Base-by-base conservation (phyloP, 2,113 vertebrate genomes). In the Percopsis transmontana region DNA sequence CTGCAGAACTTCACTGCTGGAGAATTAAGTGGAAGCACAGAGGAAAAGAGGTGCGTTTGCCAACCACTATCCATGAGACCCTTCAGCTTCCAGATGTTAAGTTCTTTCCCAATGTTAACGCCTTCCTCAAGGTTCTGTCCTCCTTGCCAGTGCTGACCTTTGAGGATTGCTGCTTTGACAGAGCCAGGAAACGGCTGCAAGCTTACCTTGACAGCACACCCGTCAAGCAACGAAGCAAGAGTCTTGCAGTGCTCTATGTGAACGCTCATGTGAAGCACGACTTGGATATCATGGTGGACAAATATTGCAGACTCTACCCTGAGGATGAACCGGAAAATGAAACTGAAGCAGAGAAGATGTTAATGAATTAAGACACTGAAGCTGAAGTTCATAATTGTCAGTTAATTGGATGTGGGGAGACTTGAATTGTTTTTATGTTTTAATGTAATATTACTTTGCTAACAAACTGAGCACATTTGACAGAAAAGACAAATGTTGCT, bases 11-110 rank as follows among this genome's bases (percentile, higher is more conserved):
- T 16, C 95, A 97, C 44, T 98, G 96, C 79, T 98, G 96, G 96
- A 91, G 95, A n/a, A 96, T 98, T 75, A 97, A 98, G 62, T 98
- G 96, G 96, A 98, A 98, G 74, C 96, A 98, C 88, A 71, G 96
- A 56, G 93, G 96, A 18, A 96, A 97, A 85, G 95, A 97, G 54
- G 95, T 97, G 27, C 94, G 94, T n/a, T 90, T 97, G 61, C 96
- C 95, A 42, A 85, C 92, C 76, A 94, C 94, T 76, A 94, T 97
- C 82, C 94, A 94, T 33, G 95, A 97, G 80, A 95, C 95, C 2
- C 91, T 98, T 40, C 95, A 96, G 72, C 87, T 97, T 23, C 93
- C 94, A 0, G 96, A 97, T 20, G 94, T 97, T 51, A 98, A 96
- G 86, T 97, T 94, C 85, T 97, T 97, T 57, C 96, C 95, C 48